Base-by-base conservation (phyloP, 2,888 invertebrate species). In the Anarsia innoxiella region DNA sequence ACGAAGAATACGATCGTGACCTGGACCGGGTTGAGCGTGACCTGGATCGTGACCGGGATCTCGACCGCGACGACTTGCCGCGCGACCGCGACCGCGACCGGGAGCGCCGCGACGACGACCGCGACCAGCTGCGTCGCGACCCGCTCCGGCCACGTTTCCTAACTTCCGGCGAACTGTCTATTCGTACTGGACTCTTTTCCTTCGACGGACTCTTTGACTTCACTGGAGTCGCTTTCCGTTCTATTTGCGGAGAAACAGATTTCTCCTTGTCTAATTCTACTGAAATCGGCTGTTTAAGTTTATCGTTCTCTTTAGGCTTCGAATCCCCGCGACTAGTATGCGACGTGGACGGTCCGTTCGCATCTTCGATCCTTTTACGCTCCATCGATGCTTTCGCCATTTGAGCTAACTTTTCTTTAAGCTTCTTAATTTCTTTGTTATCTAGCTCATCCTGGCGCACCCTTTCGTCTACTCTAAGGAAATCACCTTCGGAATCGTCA, bases 311-410 rank as follows among this genome's bases (percentile, higher is more conserved):
- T 23, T 42, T 42, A 19, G 45, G 30, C 15, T 36, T 47, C 38
- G 40, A 43, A 36, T 37, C 51, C 34, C 31, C 44, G 13, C 29
- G 46, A 5, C 23, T 40, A 10, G 40, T 40, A 19, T 59, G 60
- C 1, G 73, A 66, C 5, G 70, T 67, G 2, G 73, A 70, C 2
- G 73, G 70, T 2, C 58, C 65, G 34, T 58, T 64, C 4, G 50
- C 49, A 26, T 66, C 71, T 25, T 66, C 70, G 11, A 36, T 46
- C 25, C 63, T 48, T 37, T 49, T 59, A n/a, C 59, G 53, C 45
- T 74, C 72, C 25, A 73, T 58, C 0, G 73, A 61, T 1, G 91
- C 91, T 54, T 91, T 91, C 1, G 93, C 93, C 69, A 93, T 91
- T 43, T 43, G 91, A 86, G 38, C 91, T 87, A 63, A 88, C 68